Percentiles rank a stretch among this genome's conserved stretches.
phyloP scores from a whole-genome alignment of 2,113 vertebrate species.

The Gavia stellata region DNA sequence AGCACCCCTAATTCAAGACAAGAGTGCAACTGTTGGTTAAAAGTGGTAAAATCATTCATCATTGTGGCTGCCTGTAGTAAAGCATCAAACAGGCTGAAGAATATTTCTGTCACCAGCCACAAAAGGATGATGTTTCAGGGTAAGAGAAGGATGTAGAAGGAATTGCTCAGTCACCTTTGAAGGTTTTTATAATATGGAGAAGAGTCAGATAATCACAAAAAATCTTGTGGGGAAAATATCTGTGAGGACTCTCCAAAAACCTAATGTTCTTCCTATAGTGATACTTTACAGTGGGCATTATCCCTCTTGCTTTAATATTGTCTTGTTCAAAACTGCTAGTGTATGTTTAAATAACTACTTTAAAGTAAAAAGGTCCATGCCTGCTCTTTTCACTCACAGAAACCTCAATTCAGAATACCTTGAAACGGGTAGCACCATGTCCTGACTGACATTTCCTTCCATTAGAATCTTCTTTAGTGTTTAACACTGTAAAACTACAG shows the following conservation, averaged over 20 bases:
- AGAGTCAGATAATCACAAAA: background rate
- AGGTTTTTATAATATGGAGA: background rate
- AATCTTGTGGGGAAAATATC: background rate
- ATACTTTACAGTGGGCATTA: background rate
- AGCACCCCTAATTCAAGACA: background rate
- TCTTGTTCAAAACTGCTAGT: background rate
- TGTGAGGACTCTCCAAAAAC: background rate
- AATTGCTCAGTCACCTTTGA: background rate
- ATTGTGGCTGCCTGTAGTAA: background rate
- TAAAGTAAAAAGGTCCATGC: background rate
- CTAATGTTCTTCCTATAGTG: background rate
- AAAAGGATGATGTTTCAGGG: background rate
- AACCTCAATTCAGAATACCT: background rate
- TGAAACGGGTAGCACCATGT: background rate
- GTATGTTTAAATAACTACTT: background rate
- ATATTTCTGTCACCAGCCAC: background rate
- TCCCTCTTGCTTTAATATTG: background rate
- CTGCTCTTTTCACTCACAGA: background rate
- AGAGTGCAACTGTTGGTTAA: background rate
- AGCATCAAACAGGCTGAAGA: background rate
- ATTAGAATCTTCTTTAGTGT: background rate
- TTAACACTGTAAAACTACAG: background rate
- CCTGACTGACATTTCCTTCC: background rate
- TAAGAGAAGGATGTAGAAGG: background rate
- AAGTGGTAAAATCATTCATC: background rate